Evolutionary conservation across 1,140 invertebrate genomes (phyloP), one percentile per base, ranked within the genome.

Genomic region (Lasaia peninsularis): DNA sequence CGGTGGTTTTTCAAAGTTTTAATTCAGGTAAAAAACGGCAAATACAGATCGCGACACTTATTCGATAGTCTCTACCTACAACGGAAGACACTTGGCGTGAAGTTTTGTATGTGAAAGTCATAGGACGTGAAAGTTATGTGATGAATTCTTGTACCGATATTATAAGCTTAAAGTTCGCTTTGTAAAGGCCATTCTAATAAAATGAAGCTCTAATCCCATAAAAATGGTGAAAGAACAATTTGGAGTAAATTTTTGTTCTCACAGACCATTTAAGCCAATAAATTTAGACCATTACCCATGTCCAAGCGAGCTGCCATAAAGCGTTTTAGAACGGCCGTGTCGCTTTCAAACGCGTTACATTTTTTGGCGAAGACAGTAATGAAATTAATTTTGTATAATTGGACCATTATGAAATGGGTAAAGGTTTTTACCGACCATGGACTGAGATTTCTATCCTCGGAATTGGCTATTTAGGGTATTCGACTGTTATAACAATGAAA

Each of bases 141-240:
- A n/a, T n/a, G n/a, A n/a, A n/a, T n/a, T n/a, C n/a, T n/a, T n/a
- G n/a, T n/a, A n/a, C n/a, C n/a, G n/a, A n/a, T n/a, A n/a, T n/a
- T n/a, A n/a, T 6, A 24, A 24, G 3, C 24, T 6, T 24, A 24
- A 6, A 24, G 6, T 40, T 40, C 14, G 6, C 35, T 40, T 14
- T 2, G 35, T 14, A 40, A 14, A 7, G 16, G 14, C 14, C 35
- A 40, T 40, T 40, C 14, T 9, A 7, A 14, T 40, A 2, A 40
- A 40, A 40, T 40, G 35, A 40, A 40, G 12, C 35, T 14, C 16
- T 16, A 40, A 40, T 16, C 16, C 12, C 73, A 70, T 69, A 78
- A 78, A 79, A 80, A 79, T 79, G 76, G 78, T 76, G 78, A 75
- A 71, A 70, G 78, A 80, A 79, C 74, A 80, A 79, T 83, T 80